A percentile compares a stretch with the other conserved stretches of the same genome.
Evolutionary conservation across 2,888 invertebrate species (phyloP).

Genomic region (Aporophyla lueneburgensis): DNA sequence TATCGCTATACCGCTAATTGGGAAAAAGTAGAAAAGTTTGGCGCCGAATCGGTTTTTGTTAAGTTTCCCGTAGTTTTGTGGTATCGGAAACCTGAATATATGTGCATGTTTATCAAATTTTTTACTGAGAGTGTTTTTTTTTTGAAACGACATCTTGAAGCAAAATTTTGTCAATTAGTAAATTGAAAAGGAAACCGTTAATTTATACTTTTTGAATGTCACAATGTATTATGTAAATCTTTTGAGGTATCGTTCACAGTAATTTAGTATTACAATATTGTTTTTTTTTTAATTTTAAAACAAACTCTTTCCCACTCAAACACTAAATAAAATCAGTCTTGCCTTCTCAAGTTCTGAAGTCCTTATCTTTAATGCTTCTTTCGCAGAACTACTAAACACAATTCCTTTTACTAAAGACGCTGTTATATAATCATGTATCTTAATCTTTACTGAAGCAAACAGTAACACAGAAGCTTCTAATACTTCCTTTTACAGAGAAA

Average conservation of each 20-base stretch:
- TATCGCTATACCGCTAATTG: constrained; percentile 31
- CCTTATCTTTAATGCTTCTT: constrained; percentile 12
- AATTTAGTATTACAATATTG: too few species aligned
- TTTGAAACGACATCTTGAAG: not conserved
- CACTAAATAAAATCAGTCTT: not conserved
- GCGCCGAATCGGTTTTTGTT: constrained; percentile 6
- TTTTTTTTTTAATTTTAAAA: not conserved
- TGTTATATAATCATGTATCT: constrained; percentile 25
- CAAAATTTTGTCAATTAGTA: not conserved
- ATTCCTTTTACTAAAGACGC: constrained; percentile 18
- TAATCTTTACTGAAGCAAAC: constrained; percentile 28
- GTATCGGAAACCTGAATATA: constrained; percentile 1
- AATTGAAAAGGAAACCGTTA: not conserved
- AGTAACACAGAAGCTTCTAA: constrained; percentile 27
- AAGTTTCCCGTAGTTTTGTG: constrained; percentile 11
- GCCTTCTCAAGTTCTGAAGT: not conserved
- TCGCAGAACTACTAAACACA: constrained; percentile 9
- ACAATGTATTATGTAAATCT: too few species aligned
- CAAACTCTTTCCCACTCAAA: not conserved
- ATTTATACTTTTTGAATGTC: not conserved
- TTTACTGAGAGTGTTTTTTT: not conserved
- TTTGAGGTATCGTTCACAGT: not conserved
- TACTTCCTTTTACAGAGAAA: constrained; percentile 80
- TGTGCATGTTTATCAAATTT: constrained; percentile 16
- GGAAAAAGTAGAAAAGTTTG: constrained; percentile 45